Base-by-base conservation (phyloP, 2,113 vertebrate species). In the Lathamus discolor region DNA sequence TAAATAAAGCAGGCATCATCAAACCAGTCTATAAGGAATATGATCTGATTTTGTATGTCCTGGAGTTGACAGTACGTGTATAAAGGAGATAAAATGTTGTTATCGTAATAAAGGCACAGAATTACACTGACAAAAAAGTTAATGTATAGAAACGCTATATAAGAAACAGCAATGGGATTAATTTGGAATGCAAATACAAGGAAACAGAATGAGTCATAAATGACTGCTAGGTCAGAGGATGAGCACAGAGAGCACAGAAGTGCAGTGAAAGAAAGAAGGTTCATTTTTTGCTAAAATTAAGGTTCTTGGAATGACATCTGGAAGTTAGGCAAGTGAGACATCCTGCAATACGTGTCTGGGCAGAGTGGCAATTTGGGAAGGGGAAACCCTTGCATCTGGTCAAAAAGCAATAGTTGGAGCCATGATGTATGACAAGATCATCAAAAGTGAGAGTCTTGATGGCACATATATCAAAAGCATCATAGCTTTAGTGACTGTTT, bases 171-270 rank as follows among this genome's bases (percentile, higher is more conserved):
- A 77, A 18, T 39, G 61, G 79, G 55, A 83, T 93, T 86, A 90
- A 48, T 93, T 86, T 94, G 76, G 67, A 95, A 93, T 93, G 76
- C 63, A 94, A 92, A 87, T 84, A 23, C 35, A 76, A 87, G 77
- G 73, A 89, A 96, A 82, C 31, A 79, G 52, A 95, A 59, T 86
- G 83, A 93, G 70, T 92, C 81, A 76, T 77, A 90, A 92, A 66
- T 62, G 25, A 67, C 57, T 89, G 25, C 37, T 89, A 67, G 41
- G 59, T 91, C 70, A 62, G 7, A 3, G n/a, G 37, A 73, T 48
- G 35, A 86, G 57, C 43, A 86, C 51, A 29, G 55, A 63, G 11
- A 78, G 25, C 11, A 9, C 17, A 73, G 41, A 75, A 63, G 11
- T 76, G 19, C 43, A 61, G 13, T n/a, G 23, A 91, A 41, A 75